These are phyloP conservation scores for Chelidonichthys spinosus DNA, from an alignment of 2,797 vertebrate species.

Conservation along the genomic window DNA sequence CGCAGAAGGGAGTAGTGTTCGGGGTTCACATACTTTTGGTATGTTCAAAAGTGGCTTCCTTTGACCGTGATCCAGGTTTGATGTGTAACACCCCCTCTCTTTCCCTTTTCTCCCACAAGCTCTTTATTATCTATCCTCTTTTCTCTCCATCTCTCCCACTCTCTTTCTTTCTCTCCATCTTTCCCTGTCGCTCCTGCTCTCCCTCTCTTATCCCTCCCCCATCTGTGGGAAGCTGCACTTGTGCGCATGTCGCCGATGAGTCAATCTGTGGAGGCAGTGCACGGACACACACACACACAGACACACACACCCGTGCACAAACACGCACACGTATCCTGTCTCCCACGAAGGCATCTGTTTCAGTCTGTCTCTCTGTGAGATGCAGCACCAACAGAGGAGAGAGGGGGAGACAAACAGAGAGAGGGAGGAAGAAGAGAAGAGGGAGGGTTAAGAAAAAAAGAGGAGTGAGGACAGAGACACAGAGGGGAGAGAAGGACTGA, in stretches of 20 bases:
- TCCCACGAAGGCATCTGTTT: slow-evolving; percentile 81
- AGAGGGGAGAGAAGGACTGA: slow-evolving; percentile 41
- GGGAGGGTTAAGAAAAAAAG: slow-evolving; percentile 50
- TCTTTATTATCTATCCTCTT: slow-evolving; percentile 31
- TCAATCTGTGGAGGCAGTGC: slow-evolving; percentile 80
- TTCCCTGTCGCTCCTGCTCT: slow-evolving; percentile 48
- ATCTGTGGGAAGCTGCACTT: slow-evolving; percentile 79
- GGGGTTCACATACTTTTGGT: slow-evolving; percentile 34
- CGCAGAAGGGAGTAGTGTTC: slow-evolving; percentile 1
- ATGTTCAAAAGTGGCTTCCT: slow-evolving; percentile 48
- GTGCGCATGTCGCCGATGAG: slow-evolving; percentile 81
- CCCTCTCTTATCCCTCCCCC: slow-evolving; percentile 73
- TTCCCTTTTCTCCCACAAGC: slow-evolving; percentile 38
- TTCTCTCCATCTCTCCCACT: slow-evolving; percentile 45
- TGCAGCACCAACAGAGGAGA: slow-evolving; percentile 76
- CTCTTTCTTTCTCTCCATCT: slow-evolving; percentile 33
- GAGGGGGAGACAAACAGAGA: slow-evolving; percentile 68
- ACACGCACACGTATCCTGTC: slow-evolving; percentile 70
- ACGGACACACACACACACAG: slow-evolving; percentile 33
- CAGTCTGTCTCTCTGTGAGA: slow-evolving; percentile 75
- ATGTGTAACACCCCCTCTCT: slow-evolving; percentile 45
- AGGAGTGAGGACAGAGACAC: slow-evolving; percentile 40
- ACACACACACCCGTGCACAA: slow-evolving; percentile 22
- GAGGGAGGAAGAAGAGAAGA: slow-evolving; percentile 50
- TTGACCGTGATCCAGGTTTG: slow-evolving; percentile 37